Evolutionary conservation across 1,140 invertebrate genomes (phyloP).

Genomic region (Hycleus phaleratus): DNA sequence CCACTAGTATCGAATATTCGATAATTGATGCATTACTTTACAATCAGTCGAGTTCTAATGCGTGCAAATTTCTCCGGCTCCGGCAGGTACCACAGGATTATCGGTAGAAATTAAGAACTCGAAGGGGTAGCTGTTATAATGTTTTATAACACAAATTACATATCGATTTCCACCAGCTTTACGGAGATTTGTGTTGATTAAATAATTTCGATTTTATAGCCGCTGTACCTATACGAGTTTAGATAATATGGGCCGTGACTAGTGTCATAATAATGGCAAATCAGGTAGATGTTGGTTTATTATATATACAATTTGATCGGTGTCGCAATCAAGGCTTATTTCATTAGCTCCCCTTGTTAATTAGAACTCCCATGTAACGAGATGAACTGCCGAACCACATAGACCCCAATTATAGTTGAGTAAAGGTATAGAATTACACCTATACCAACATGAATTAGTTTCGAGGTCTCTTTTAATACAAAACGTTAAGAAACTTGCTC

Average conservation of each 20-base stretch:
- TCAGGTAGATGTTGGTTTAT: conserved; percentile 8
- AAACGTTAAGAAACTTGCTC: too few relatives aligned
- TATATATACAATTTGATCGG: conserved; percentile 26
- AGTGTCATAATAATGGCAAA: not conserved
- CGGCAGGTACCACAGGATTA: conserved; percentile 13
- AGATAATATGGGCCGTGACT: not conserved
- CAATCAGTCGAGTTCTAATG: conserved; percentile 11
- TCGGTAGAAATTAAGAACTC: too few relatives aligned
- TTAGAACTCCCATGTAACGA: conserved; percentile 26
- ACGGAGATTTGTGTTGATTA: too few relatives aligned
- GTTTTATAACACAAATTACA: too few relatives aligned
- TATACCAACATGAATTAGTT: conserved; percentile 24
- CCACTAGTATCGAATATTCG: conserved; percentile 11
- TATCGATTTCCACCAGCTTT: too few relatives aligned
- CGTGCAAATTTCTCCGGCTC: conserved; percentile 7
- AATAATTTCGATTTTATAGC: too few relatives aligned
- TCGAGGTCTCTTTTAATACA: conserved; percentile 20
- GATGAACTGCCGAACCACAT: conserved; percentile 24
- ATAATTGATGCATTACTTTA: conserved; percentile 23
- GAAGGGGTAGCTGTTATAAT: too few relatives aligned
- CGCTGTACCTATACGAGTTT: too few relatives aligned
- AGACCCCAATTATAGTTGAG: conserved; percentile 27
- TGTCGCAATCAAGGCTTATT: conserved; percentile 32
- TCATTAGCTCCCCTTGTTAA: conserved; percentile 32
- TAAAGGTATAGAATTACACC: conserved; percentile 26